phyloP scores from a whole-genome alignment of 2,888 invertebrate genomes.

The Megaustenia siamemsis region DNA sequence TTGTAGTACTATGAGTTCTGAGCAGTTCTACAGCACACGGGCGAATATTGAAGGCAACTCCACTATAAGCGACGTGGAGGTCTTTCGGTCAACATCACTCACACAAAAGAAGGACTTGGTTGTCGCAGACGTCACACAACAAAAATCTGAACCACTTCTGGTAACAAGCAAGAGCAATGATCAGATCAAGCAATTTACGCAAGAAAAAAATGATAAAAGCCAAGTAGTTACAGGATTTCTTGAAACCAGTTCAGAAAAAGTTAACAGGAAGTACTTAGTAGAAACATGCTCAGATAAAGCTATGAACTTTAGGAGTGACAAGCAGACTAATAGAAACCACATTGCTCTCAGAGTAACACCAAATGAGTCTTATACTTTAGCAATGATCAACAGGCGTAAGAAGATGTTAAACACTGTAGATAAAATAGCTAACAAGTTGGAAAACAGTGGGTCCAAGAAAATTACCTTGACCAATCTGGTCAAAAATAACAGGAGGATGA shows the following conservation, averaged over 20 bases:
- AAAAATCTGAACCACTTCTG: neutral
- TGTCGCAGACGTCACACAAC: neutral
- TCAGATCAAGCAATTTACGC: neutral
- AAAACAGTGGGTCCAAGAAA: constrained; percentile 36
- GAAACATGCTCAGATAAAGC: neutral
- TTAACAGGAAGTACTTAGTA: constrained; percentile 7
- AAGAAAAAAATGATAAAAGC: constrained; percentile 2
- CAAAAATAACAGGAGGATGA: neutral
- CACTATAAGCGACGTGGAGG: neutral
- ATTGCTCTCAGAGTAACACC: neutral
- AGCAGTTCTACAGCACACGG: neutral
- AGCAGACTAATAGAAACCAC: too few species aligned
- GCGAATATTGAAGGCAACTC: neutral
- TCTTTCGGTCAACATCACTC: neutral
- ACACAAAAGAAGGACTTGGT: neutral
- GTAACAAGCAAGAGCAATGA: neutral
- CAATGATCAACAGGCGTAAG: neutral
- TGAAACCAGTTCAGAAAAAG: constrained; percentile 2
- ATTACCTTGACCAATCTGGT: neutral
- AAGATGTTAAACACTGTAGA: constrained; percentile 42
- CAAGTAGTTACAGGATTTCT: neutral
- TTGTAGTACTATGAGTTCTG: neutral
- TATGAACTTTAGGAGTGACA: neutral
- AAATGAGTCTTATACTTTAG: neutral
- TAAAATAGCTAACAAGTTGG: neutral